A percentile compares a stretch with the other conserved stretches of the same genome.
These are phyloP conservation scores for Sitophilus oryzae DNA, from an alignment of 1,140 invertebrate species.

Conservation along the genomic window DNA sequence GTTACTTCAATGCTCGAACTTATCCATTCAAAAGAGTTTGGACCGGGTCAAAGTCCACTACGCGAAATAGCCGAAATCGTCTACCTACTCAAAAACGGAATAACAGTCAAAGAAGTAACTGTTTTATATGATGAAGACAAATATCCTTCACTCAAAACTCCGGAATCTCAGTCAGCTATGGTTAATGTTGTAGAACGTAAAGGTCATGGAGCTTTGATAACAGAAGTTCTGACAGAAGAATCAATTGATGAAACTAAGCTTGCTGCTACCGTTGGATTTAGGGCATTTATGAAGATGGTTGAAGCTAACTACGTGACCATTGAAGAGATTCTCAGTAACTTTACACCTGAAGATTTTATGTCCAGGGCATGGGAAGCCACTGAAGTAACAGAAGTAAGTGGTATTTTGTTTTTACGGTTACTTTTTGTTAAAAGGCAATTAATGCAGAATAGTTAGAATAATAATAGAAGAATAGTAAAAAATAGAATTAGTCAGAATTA, in stretches of 20 bases:
- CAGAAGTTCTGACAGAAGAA: constrained; percentile 73
- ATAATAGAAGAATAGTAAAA: no score
- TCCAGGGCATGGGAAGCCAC: constrained; percentile 68
- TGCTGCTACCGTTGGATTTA: constrained; percentile 71
- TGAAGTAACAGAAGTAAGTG: constrained; percentile 58
- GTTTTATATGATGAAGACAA: constrained; percentile 69
- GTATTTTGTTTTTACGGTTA: no score
- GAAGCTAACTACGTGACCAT: constrained; percentile 71
- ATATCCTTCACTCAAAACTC: constrained; percentile 69
- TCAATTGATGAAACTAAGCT: constrained; percentile 67
- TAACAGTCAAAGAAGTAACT: constrained; percentile 69
- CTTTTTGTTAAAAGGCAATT: no score
- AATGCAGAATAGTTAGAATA: no score
- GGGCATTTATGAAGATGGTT: constrained; percentile 78
- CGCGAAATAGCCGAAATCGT: constrained; percentile 76
- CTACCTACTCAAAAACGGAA: constrained; percentile 65
- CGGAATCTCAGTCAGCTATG: constrained; percentile 72
- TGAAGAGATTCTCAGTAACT: constrained; percentile 75
- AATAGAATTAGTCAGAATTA: no score
- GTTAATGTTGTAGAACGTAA: constrained; percentile 75
- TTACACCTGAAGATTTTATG: constrained; percentile 75
- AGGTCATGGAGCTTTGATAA: constrained; percentile 70
- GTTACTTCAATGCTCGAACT: constrained; percentile 68
- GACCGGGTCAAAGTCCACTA: constrained; percentile 67
- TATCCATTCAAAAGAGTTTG: constrained; percentile 70